phyloP scores from a whole-genome alignment of 2,888 invertebrate genomes.

The Euzophera pinguis region DNA sequence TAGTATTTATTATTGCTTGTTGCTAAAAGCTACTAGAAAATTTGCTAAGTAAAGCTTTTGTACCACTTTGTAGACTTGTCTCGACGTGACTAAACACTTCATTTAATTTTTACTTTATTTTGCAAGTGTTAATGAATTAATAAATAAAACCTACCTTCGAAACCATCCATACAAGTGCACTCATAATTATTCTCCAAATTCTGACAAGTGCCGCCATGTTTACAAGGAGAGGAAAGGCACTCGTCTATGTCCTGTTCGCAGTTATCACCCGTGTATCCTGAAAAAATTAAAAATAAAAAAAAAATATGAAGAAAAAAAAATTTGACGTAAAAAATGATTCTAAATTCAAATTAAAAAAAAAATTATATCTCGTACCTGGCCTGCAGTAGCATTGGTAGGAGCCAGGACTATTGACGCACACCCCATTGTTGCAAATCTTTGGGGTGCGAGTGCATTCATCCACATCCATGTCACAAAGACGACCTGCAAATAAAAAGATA shows the following conservation, averaged over 20 bases:
- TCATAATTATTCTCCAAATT: constrained; percentile 91
- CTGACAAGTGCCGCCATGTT: constrained; percentile 89
- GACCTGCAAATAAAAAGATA: constrained; percentile 47
- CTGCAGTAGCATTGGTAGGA: constrained; percentile 91
- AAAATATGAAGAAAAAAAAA: constrained; percentile 13
- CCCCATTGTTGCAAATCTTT: constrained; percentile 88
- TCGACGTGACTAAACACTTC: no score
- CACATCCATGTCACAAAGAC: constrained; percentile 82
- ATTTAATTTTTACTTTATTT: no score
- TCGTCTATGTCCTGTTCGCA: constrained; percentile 94
- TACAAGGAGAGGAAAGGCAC: constrained; percentile 91
- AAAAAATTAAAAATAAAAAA: constrained; percentile 10
- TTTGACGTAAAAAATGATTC: constrained; percentile 11
- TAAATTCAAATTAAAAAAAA: no score
- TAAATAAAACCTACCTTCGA: constrained; percentile 74
- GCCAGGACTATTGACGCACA: constrained; percentile 87
- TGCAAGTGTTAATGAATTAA: no score
- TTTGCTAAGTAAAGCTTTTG: no score
- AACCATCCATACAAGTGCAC: constrained; percentile 91
- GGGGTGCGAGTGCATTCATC: constrained; percentile 84
- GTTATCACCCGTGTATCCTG: constrained; percentile 88
- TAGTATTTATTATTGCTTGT: no score
- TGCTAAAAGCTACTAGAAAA: no score
- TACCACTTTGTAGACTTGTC: no score
- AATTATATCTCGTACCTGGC: no score